Percentiles rank a stretch among this genome's conserved stretches.
Evolutionary conservation across 2,888 invertebrate genomes (phyloP).

Genomic region (Hymenopus coronatus): DNA sequence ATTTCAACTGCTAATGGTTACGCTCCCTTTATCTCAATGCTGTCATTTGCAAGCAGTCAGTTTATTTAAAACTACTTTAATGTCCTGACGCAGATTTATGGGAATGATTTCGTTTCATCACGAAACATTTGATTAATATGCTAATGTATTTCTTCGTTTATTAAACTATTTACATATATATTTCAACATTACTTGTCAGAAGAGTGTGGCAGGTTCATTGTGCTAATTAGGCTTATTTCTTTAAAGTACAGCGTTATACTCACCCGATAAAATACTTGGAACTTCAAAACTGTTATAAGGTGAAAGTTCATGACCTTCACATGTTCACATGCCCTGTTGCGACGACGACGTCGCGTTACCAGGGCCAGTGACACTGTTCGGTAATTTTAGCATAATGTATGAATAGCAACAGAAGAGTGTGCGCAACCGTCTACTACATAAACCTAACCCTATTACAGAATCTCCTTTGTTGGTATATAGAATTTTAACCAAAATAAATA

Average conservation of each 20-base stretch:
- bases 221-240: neutral
- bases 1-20: no score
- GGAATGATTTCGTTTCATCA: no score
- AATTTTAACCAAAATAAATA: no score
- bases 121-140: neutral
- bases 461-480: no score
- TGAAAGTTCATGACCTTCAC: conserved; percentile 35
- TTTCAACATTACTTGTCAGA: neutral
- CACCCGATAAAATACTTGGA: neutral
- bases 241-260: neutral
- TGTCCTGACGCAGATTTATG: no score
- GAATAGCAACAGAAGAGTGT: no score
- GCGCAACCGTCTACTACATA: no score
- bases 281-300: conserved; percentile 25
- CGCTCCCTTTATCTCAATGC: no score
- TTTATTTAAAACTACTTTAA: no score
- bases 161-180: neutral
- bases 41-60: no score
- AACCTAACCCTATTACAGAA: no score
- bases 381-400: neutral
- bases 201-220: neutral
- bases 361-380: neutral
- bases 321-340: conserved; percentile 22
- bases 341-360: neutral
- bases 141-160: neutral